These are phyloP conservation scores for Apotomis capreana DNA, from an alignment of 2,888 invertebrate species.

Conservation along the genomic window DNA sequence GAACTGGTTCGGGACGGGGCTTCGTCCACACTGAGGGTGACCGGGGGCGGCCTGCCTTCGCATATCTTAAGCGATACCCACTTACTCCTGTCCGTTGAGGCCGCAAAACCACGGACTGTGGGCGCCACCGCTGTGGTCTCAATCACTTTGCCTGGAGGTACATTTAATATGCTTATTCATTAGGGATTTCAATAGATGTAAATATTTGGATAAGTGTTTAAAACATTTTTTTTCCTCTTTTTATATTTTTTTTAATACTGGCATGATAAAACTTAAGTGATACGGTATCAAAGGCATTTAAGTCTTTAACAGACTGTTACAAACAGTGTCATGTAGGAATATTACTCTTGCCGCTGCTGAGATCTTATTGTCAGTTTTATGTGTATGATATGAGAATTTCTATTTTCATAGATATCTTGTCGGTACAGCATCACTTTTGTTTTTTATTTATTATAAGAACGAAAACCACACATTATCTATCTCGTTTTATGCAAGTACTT, in stretches of 20 bases:
- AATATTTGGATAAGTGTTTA: too few species aligned
- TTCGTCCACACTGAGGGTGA: constrained; percentile 19
- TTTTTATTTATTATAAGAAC: constrained; percentile 17
- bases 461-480: constrained; percentile 21
- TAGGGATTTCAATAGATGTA: too few species aligned
- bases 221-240: too few species aligned
- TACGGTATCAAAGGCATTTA: too few species aligned
- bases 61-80: constrained; percentile 53
- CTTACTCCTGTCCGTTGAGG: constrained; percentile 58
- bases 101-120: constrained; percentile 64
- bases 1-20: constrained; percentile 27
- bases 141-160: constrained; percentile 58
- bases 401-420: background rate
- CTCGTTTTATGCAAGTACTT: too few species aligned
- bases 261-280: too few species aligned
- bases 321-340: too few species aligned
- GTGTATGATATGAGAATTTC: too few species aligned
- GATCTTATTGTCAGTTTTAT: too few species aligned
- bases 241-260: too few species aligned
- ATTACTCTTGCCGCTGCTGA: too few species aligned
- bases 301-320: too few species aligned
- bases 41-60: constrained; percentile 53
- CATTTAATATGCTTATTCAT: constrained; percentile 1
- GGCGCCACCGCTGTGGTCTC: constrained; percentile 63
- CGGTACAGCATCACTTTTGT: background rate